Evolutionary conservation across 2,888 invertebrate genomes (phyloP), one percentile per base, ranked within the genome.

Genomic region (Theodoxus fluviatilis): DNA sequence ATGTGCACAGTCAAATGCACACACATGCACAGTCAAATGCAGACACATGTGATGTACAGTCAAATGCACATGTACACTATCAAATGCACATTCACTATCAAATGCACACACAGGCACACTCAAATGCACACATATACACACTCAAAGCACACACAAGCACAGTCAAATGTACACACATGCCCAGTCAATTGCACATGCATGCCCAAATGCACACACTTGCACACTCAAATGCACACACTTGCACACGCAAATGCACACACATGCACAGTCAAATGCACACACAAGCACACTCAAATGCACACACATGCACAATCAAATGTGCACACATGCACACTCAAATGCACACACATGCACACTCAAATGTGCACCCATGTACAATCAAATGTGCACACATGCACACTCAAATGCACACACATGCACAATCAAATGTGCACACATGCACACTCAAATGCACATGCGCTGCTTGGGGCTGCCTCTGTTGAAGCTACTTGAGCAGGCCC

Each of bases 261-360:
- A 7, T 31, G 4, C 2, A 59, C 7, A 59, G 33, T 12, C 31
- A 31, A 15, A 25, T n/a, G n/a, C 18, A 59, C 7, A 59, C 18
- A 31, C 2, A 59, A 12, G 12, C 31, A 18, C 3, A 33, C 12
- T 9, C 52, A 9, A 6, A 52, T 18, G 25, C 52, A 52, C 52
- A 52, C 18, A 18, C 18, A 9, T 25, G 25, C 52, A 52, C 57
- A 57, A 28, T 9, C 28, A 57, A 28, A 31, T 31, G 31, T 33
- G 33, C 57, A 25, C 57, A 57, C 57, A 25, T 33, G 33, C 57
- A 57, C 57, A 57, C 57, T 12, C 57, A 57, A 28, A 57, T 33
- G 33, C 57, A 57, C 31, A 57, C 25, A 57, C 57, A 25, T 33
- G 9, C 25, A 57, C 28, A 28, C 57, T 31, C 57, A 57, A 7